Evolutionary conservation across 2,888 invertebrate genomes (phyloP).

Genomic region (Dastarcus helophoroides): DNA sequence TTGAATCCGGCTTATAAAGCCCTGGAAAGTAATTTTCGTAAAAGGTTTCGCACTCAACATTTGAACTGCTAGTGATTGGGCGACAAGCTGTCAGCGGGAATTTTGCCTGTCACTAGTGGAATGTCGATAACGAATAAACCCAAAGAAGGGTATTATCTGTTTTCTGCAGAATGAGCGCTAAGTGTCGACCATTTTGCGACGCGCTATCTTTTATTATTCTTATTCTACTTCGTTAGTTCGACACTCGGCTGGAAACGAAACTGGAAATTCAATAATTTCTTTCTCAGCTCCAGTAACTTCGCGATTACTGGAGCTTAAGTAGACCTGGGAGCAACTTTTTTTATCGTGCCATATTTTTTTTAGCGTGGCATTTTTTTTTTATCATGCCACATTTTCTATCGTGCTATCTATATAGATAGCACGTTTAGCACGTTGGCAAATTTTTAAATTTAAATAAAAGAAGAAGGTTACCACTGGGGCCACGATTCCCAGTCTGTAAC

Average conservation of each 20-base stretch:
- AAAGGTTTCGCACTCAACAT: constrained; percentile 24
- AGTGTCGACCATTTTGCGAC: constrained; percentile 19
- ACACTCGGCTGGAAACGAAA: constrained; percentile 14
- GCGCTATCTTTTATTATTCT: constrained; percentile 13
- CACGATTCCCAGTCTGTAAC: no score
- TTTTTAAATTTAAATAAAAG: no score
- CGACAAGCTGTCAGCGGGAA: constrained; percentile 31
- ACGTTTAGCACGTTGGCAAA: no score
- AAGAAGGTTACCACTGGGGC: no score
- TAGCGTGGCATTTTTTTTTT: no score
- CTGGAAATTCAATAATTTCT: no score
- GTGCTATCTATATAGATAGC: no score
- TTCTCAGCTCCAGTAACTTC: no score
- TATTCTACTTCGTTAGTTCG: constrained; percentile 15
- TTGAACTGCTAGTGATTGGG: constrained; percentile 24
- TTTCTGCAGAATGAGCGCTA: constrained; percentile 29
- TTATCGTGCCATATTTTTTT: no score
- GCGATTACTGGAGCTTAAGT: no score
- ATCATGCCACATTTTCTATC: no score
- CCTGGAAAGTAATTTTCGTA: constrained; percentile 30
- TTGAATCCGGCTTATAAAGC: constrained; percentile 23
- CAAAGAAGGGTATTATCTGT: constrained; percentile 25
- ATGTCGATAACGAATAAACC: constrained; percentile 25
- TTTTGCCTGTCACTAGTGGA: constrained; percentile 29
- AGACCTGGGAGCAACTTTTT: no score